These are phyloP conservation scores for Camptogramma bilineatum DNA, from an alignment of 2,888 invertebrate genomes.

Conservation along the genomic window DNA sequence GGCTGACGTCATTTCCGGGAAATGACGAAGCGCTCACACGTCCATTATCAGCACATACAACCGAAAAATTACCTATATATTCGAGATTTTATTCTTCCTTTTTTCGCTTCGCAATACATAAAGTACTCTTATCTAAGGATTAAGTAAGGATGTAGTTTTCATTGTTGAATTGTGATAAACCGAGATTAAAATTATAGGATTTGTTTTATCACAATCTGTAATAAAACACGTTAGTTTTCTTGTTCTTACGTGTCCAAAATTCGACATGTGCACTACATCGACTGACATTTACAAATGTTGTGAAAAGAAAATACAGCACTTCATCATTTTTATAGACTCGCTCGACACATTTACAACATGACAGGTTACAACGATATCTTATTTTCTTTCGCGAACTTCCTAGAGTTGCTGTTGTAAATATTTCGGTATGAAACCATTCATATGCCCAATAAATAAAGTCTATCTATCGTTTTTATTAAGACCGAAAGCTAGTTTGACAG, in stretches of 20 bases:
- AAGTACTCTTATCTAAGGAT: too few relatives aligned
- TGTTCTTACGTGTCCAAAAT: background rate
- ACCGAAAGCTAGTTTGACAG: constrained; percentile 46
- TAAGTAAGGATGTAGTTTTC: too few relatives aligned
- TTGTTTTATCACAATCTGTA: background rate
- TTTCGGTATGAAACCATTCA: constrained; percentile 56
- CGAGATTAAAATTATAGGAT: too few relatives aligned
- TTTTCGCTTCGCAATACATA: too few relatives aligned
- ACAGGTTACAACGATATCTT: constrained; percentile 51
- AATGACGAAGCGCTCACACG: constrained; percentile 66
- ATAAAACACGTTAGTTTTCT: background rate
- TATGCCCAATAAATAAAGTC: constrained; percentile 47
- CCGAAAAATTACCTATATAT: background rate
- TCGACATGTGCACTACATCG: background rate
- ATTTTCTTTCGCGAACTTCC: constrained; percentile 53
- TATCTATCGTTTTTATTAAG: constrained; percentile 48
- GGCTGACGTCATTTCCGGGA: constrained; percentile 68
- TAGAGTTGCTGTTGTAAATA: constrained; percentile 52
- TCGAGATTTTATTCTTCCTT: background rate
- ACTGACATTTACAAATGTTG: constrained; percentile 38
- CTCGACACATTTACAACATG: constrained; percentile 51
- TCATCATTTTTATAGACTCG: constrained; percentile 48
- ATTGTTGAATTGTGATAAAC: too few relatives aligned
- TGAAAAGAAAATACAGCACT: constrained; percentile 35
- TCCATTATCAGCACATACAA: constrained; percentile 29